phyloP scores from a whole-genome alignment of 2,797 vertebrate species.

The Phylloscopus collybita region DNA sequence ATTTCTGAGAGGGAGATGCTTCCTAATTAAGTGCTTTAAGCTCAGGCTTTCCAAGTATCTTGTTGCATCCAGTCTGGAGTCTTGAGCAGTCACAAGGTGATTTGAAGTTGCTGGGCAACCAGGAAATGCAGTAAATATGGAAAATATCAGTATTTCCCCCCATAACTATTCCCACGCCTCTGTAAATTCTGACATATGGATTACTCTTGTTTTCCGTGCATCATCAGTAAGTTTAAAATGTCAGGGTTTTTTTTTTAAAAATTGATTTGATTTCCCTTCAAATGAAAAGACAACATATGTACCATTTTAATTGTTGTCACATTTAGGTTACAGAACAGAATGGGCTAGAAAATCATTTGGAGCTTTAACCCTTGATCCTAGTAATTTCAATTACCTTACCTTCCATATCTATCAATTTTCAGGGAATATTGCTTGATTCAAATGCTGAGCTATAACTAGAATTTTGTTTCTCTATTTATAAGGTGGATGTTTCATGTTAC shows the following conservation, averaged over 20 bases:
- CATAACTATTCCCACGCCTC: background rate
- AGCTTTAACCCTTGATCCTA: background rate
- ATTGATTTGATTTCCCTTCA: background rate
- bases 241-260: background rate
- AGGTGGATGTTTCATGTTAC: background rate
- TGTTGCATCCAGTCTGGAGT: background rate
- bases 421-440: background rate
- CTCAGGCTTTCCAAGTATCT: background rate
- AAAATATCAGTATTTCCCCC: background rate
- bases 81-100: background rate
- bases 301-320: background rate
- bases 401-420: background rate
- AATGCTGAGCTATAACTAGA: background rate
- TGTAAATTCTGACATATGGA: background rate
- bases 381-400: background rate
- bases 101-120: conserved; percentile 27
- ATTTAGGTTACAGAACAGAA: background rate
- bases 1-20: background rate
- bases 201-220: background rate
- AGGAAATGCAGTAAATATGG: background rate
- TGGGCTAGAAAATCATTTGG: background rate
- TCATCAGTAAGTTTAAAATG: background rate
- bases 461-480: background rate
- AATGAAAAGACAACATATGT: background rate
- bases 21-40: background rate